Percentiles rank a stretch among this genome's conserved stretches.
Conservation (phyloP, 53 echinoderm and acorn worm species). For the Stichopus horrens region DNA sequence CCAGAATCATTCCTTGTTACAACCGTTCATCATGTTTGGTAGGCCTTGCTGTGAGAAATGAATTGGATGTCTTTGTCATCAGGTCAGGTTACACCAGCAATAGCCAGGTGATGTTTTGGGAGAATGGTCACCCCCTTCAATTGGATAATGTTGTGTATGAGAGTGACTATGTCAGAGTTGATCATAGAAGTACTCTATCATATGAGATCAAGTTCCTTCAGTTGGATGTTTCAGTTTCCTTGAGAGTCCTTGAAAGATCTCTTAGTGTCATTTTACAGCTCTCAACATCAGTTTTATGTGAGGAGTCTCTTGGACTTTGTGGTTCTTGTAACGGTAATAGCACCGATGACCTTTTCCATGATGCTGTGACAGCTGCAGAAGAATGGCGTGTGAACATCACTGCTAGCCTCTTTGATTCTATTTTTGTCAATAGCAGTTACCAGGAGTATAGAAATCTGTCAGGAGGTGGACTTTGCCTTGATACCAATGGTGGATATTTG, state of each 20-base stretch:
- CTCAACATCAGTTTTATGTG: slow-evolving; percentile 47
- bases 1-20: slow-evolving; percentile 75
- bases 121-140: slow-evolving; percentile 47
- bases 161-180: slow-evolving; percentile 46
- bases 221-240: slow-evolving; percentile 22
- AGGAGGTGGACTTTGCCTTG: slow-evolving; percentile 68
- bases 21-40: slow-evolving; percentile 67
- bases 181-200: slow-evolving; percentile 55
- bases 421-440: slow-evolving; percentile 55
- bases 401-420: slow-evolving; percentile 59
- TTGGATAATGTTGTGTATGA: slow-evolving; percentile 46
- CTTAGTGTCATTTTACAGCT: slow-evolving; percentile 53
- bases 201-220: slow-evolving; percentile 57
- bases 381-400: slow-evolving; percentile 55
- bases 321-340: slow-evolving; percentile 78
- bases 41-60: slow-evolving; percentile 61
- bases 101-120: slow-evolving; percentile 65
- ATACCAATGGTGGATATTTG: slow-evolving; percentile 61
- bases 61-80: slow-evolving; percentile 53
- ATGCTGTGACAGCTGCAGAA: slow-evolving; percentile 29
- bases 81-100: slow-evolving; percentile 67
- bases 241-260: slow-evolving; percentile 65
- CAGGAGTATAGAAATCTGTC: slow-evolving; percentile 58
- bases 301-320: slow-evolving; percentile 62
- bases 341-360: slow-evolving; percentile 65